A percentile compares a stretch with the other conserved stretches of the same genome.
Conservation (phyloP, 2,888 invertebrate genomes). For the Hyalella azteca region DNA sequence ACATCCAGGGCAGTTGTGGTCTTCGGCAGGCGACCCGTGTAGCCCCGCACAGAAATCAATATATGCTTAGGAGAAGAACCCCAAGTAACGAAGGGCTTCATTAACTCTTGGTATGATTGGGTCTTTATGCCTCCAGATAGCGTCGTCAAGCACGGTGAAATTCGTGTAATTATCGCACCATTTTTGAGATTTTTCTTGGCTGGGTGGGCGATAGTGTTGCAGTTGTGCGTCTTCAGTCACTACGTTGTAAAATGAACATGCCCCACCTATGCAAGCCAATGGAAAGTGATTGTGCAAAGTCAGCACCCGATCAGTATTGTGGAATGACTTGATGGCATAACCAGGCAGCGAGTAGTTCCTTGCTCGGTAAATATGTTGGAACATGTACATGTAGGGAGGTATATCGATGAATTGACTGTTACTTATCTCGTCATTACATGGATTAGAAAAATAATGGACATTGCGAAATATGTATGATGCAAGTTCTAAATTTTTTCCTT, state of each 20-base stretch:
- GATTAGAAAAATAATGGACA: slow-evolving; percentile 89
- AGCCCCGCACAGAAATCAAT: too few species aligned
- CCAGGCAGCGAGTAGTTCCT: slow-evolving; percentile 91
- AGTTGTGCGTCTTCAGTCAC: slow-evolving; percentile 83
- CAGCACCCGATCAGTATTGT: slow-evolving; percentile 85
- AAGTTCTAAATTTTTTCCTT: slow-evolving; percentile 72
- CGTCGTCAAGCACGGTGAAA: slow-evolving; percentile 81
- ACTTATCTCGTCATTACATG: slow-evolving; percentile 68
- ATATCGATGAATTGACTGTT: slow-evolving; percentile 81
- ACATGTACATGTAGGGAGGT: slow-evolving; percentile 89
- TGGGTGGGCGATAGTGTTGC: slow-evolving; percentile 93
- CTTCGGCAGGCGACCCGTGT: too few species aligned
- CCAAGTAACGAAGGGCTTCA: slow-evolving; percentile 74
- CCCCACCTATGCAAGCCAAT: slow-evolving; percentile 78
- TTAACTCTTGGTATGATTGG: slow-evolving; percentile 75
- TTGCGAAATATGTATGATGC: slow-evolving; percentile 88
- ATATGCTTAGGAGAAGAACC: slow-evolving; percentile 67
- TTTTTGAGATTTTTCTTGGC: slow-evolving; percentile 85
- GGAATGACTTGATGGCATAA: slow-evolving; percentile 92
- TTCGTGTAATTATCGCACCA: slow-evolving; percentile 81
- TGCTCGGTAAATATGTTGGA: slow-evolving; percentile 68
- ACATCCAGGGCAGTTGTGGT: too few species aligned
- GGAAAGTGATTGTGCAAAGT: slow-evolving; percentile 93
- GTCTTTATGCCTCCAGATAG: slow-evolving; percentile 86
- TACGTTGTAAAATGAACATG: slow-evolving; percentile 83